A percentile compares a stretch with the other conserved stretches of the same genome.
Evolutionary conservation across 2,113 vertebrate genomes (phyloP).

Genomic region (Microtus ochrogaster): DNA sequence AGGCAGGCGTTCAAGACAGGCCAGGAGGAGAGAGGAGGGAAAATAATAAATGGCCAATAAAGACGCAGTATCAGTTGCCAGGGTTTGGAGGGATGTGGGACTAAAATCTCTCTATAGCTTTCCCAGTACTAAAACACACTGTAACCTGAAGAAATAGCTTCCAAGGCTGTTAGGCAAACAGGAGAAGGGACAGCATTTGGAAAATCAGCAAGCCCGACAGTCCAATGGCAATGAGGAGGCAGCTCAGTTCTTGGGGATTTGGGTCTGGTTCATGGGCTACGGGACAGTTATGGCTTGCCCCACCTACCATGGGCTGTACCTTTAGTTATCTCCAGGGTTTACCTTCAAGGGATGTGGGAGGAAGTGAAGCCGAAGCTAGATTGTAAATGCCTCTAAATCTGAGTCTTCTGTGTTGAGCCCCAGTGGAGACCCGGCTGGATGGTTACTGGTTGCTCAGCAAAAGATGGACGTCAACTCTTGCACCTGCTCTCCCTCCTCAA

Average conservation of each 20-base stretch:
- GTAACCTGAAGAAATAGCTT: neutral
- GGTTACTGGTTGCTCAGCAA: neutral
- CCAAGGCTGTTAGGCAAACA: neutral
- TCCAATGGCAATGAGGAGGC: neutral
- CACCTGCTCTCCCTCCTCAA: neutral
- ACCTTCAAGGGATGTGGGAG: neutral
- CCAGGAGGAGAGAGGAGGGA: neutral
- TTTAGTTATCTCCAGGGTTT: neutral
- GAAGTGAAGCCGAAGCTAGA: neutral
- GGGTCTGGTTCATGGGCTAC: neutral
- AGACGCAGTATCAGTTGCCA: neutral
- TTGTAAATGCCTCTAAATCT: neutral
- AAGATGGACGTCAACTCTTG: neutral
- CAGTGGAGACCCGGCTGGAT: neutral
- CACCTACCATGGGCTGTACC: neutral
- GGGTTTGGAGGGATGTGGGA: neutral
- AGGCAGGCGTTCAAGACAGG: neutral
- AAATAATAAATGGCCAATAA: neutral
- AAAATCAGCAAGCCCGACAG: neutral
- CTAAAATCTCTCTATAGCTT: neutral
- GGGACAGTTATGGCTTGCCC: neutral
- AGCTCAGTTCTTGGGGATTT: neutral
- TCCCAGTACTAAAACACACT: neutral
- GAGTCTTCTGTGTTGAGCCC: neutral
- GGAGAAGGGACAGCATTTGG: neutral